These are phyloP conservation scores for Laticauda colubrina DNA, from an alignment of 2,113 vertebrate species.

Conservation along the genomic window DNA sequence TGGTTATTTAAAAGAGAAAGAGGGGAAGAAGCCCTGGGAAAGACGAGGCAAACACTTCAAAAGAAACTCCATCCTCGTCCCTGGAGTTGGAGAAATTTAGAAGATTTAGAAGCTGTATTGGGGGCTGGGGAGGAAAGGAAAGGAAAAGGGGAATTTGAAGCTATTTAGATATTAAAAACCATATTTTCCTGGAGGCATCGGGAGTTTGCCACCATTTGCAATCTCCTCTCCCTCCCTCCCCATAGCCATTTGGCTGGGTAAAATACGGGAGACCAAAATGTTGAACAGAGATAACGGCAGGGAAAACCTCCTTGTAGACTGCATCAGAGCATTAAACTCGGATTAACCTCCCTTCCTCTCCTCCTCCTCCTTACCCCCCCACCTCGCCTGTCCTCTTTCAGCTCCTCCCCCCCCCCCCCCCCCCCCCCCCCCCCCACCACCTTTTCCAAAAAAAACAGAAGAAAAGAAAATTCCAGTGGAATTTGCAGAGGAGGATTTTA, in stretches of 20 bases:
- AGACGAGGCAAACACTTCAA: conserved; percentile 80
- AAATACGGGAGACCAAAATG: conserved; percentile 99
- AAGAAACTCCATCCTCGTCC: conserved; percentile 91
- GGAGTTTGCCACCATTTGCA: conserved; percentile 88
- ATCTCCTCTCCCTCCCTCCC: conserved; percentile 76
- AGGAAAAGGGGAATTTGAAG: conserved; percentile 67
- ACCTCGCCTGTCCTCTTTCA: conserved; percentile 57
- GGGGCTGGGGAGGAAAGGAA: not conserved
- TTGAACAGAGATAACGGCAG: conserved; percentile 96
- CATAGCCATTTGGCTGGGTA: conserved; percentile 95
- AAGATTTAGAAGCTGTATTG: conserved; percentile 96
- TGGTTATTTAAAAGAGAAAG: conserved; percentile 70
- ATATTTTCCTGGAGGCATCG: conserved; percentile 94
- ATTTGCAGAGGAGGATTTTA: conserved; percentile 83
- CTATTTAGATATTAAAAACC: conserved; percentile 99
- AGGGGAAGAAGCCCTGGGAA: conserved; percentile 60
- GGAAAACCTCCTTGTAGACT: conserved; percentile 83
- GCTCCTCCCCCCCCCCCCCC: conserved; percentile 62
- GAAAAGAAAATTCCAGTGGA: conserved; percentile 71
- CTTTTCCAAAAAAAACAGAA: conserved; percentile 68
- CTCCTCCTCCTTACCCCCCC: conserved; percentile 58
- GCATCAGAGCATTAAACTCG: conserved; percentile 94
- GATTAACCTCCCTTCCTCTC: conserved; percentile 92
- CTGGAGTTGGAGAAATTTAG: conserved; percentile 81
- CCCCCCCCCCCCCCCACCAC: conserved; percentile 26